Conservation (phyloP, 2,113 vertebrate species). For the Apodemus sylvaticus region DNA sequence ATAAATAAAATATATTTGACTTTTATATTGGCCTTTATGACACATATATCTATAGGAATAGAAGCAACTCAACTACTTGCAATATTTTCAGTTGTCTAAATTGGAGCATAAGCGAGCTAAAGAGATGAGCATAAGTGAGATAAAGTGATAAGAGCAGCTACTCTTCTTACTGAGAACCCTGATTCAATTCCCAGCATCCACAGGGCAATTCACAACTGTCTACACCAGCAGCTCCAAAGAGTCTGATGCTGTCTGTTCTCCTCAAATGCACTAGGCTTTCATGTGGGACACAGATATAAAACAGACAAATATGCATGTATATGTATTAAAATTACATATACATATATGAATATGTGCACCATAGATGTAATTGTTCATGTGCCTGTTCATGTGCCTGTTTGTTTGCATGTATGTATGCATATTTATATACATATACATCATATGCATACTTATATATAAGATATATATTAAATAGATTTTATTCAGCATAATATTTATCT, state of each 20-base stretch:
- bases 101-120: background rate
- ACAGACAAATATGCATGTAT: background rate
- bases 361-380: too few species aligned
- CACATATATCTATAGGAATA: background rate
- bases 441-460: background rate
- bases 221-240: background rate
- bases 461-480: background rate
- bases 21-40: background rate
- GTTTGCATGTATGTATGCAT: too few species aligned
- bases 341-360: too few species aligned
- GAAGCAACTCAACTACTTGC: background rate
- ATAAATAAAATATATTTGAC: background rate
- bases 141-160: background rate
- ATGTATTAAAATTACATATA: background rate
- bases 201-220: background rate
- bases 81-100: background rate
- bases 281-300: background rate
- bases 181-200: background rate
- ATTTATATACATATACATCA: too few species aligned
- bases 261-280: background rate
- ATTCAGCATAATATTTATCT: background rate
- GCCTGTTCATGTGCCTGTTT: too few species aligned
- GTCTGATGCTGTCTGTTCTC: background rate
- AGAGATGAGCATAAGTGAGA: background rate
- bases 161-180: background rate